A percentile compares a stretch with the other conserved stretches of the same genome.
phyloP scores from a whole-genome alignment of 1,140 invertebrate species.

The Lepidostoma basale region DNA sequence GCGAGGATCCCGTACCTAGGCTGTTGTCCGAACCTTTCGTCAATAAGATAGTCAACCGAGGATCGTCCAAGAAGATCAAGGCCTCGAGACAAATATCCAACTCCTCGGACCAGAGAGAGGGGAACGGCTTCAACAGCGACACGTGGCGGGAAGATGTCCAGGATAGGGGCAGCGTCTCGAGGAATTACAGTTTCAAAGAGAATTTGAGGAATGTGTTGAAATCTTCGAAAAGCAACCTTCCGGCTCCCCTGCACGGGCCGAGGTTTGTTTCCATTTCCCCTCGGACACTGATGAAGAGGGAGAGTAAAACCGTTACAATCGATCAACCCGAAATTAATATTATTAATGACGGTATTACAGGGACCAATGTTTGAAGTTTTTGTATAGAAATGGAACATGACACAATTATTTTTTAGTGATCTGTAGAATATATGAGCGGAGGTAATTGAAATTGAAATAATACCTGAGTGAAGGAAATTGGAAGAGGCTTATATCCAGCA shows the following conservation, averaged over 20 bases:
- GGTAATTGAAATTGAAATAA: neutral
- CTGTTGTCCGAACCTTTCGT: conserved; percentile 33
- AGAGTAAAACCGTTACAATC: neutral
- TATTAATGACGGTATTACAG: neutral
- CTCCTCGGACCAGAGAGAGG: conserved; percentile 27
- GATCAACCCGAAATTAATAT: neutral
- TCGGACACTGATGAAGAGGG: conserved; percentile 30
- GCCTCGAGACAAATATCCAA: conserved; percentile 34
- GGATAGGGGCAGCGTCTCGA: conserved; percentile 25
- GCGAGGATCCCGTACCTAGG: conserved; percentile 28
- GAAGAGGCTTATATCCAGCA: neutral
- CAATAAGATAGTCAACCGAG: conserved; percentile 9
- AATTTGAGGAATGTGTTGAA: conserved; percentile 41
- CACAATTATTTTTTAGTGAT: neutral
- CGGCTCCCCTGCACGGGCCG: conserved; percentile 35
- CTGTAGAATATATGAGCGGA: neutral
- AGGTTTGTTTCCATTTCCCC: conserved; percentile 38
- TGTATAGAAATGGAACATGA: neutral
- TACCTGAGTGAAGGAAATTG: neutral
- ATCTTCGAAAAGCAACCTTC: conserved; percentile 37
- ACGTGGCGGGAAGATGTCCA: conserved; percentile 10
- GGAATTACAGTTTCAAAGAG: conserved; percentile 45
- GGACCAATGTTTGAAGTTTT: conserved; percentile 6
- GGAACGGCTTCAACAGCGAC: conserved; percentile 8
- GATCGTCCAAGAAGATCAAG: conserved; percentile 19